phyloP scores from a whole-genome alignment of 2,888 invertebrate genomes.

The Erebia palarica region DNA sequence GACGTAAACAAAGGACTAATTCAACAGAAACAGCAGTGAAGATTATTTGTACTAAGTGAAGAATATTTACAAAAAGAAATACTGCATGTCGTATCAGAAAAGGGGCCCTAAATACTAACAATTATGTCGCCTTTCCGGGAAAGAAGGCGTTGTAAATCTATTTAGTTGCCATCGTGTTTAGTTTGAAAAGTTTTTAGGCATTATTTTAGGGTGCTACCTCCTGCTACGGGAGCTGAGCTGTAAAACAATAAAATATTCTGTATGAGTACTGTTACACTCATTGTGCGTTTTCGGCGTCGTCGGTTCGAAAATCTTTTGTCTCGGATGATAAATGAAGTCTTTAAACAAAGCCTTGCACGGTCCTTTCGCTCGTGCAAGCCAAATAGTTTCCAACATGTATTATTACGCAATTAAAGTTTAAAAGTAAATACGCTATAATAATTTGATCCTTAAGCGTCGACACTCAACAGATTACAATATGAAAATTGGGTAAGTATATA shows the following conservation, averaged over 20 bases:
- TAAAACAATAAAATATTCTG: slow-evolving; percentile 77
- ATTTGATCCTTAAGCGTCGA: no score
- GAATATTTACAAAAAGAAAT: slow-evolving; percentile 33
- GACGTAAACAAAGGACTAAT: slow-evolving; percentile 30
- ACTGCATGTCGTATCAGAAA: slow-evolving; percentile 21
- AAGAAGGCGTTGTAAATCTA: slow-evolving; percentile 77
- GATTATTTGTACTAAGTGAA: slow-evolving; percentile 41
- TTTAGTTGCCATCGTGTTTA: slow-evolving; percentile 68
- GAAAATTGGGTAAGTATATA: no score
- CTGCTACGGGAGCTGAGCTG: slow-evolving; percentile 71
- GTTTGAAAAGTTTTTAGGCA: slow-evolving; percentile 56
- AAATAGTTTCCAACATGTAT: slow-evolving; percentile 15
- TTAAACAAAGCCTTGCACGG: slow-evolving; percentile 54
- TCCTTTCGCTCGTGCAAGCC: slow-evolving; percentile 33
- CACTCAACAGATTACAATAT: no score
- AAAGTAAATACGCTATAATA: background rate
- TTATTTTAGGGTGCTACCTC: slow-evolving; percentile 74
- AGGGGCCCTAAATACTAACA: slow-evolving; percentile 30
- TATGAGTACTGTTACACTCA: slow-evolving; percentile 63
- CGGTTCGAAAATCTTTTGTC: slow-evolving; percentile 65
- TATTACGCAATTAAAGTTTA: slow-evolving; percentile 30
- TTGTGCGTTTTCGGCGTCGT: slow-evolving; percentile 65
- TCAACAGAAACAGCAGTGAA: slow-evolving; percentile 27
- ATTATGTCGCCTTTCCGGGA: slow-evolving; percentile 56
- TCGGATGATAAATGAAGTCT: slow-evolving; percentile 67